Evolutionary conservation across 1,140 invertebrate species (phyloP).

Genomic region (Zaprionus ghesquierei): DNA sequence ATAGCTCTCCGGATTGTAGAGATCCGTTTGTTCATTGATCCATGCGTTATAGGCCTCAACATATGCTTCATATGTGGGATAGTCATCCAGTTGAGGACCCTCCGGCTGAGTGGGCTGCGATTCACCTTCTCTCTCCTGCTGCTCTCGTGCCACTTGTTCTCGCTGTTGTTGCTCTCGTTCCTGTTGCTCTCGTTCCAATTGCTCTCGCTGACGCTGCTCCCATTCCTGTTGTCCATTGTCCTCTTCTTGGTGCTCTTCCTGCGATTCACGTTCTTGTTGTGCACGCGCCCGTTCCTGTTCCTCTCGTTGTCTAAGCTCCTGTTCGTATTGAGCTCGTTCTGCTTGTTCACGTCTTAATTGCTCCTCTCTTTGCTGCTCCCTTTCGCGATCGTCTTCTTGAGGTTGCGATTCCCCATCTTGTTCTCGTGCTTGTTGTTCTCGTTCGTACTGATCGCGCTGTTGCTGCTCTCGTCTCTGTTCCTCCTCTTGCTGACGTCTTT

Average conservation of each 20-base stretch:
- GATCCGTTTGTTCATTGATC: not conserved
- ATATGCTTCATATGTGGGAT: not conserved
- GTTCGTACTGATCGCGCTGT: slow-evolving; percentile 6
- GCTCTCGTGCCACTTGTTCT: not conserved
- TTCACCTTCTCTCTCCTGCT: not conserved
- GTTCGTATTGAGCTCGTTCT: slow-evolving; percentile 14
- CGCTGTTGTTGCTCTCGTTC: not conserved
- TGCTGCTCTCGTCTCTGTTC: slow-evolving; percentile 9
- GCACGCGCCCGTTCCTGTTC: slow-evolving; percentile 15
- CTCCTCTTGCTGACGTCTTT: not conserved
- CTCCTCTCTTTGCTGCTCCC: slow-evolving; percentile 10
- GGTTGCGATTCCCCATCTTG: not conserved
- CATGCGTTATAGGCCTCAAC: not conserved
- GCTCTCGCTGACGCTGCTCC: not conserved
- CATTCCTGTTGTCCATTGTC: not conserved
- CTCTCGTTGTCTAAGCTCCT: slow-evolving; percentile 7
- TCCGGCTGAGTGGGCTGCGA: not conserved
- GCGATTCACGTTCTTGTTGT: not conserved
- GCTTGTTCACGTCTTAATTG: slow-evolving; percentile 5
- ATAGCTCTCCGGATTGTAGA: not conserved
- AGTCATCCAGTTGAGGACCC: not conserved
- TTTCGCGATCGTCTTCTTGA: not conserved
- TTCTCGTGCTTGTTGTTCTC: slow-evolving; percentile 19
- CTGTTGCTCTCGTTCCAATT: not conserved
- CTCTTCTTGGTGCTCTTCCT: not conserved